Evolutionary conservation across 2,797 vertebrate genomes (phyloP).

Genomic region (Falco biarmicus): DNA sequence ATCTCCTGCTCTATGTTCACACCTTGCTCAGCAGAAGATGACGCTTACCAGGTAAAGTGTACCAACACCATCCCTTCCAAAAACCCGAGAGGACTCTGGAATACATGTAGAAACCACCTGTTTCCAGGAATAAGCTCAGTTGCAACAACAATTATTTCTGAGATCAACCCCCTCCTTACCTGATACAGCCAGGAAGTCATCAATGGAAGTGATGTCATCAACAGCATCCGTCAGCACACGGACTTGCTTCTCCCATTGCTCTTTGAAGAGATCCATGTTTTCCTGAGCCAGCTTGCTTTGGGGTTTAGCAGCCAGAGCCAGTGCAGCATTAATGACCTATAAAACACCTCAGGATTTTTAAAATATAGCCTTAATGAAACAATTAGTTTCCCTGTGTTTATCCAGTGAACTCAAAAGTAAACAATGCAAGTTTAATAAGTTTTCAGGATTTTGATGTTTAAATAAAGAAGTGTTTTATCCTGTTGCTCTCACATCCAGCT

Average conservation of each 20-base stretch:
- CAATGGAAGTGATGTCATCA: slow-evolving; percentile 87
- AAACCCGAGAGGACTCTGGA: background rate
- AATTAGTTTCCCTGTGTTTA: background rate
- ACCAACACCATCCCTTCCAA: background rate
- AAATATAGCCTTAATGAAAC: background rate
- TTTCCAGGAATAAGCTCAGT: background rate
- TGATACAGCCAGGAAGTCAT: slow-evolving; percentile 86
- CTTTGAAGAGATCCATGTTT: slow-evolving; percentile 87
- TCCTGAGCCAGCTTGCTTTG: slow-evolving; percentile 85
- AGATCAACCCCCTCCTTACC: slow-evolving; percentile 62
- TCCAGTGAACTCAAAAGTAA: background rate
- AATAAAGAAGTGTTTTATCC: background rate
- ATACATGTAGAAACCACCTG: rapidly evolving
- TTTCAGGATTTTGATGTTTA: background rate
- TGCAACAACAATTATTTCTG: rapidly evolving
- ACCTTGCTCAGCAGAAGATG: background rate
- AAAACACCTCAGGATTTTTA: slow-evolving; percentile 49
- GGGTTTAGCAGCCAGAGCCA: slow-evolving; percentile 94
- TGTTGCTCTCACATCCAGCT: background rate
- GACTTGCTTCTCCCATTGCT: slow-evolving; percentile 86
- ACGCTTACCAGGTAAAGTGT: background rate
- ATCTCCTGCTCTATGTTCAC: background rate
- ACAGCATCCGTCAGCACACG: slow-evolving; percentile 84
- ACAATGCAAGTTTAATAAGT: background rate
- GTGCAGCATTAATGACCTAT: slow-evolving; percentile 97